Base-by-base conservation (phyloP, 1,140 invertebrate genomes). In the Pseudomyrmex dendroicus region DNA sequence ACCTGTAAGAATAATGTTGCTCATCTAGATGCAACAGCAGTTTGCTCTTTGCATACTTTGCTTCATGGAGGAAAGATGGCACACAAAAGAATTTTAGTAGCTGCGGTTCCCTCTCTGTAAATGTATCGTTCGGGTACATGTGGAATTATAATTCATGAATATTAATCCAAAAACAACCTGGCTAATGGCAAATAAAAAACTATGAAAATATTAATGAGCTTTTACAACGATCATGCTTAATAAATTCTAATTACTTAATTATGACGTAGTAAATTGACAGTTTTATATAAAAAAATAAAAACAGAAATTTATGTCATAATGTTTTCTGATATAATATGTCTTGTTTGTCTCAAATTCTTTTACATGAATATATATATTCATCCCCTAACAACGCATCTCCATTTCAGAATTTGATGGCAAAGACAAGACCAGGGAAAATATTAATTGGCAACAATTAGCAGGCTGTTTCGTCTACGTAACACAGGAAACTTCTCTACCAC, bases 381-480 rank as follows among this genome's bases (percentile, higher is more conserved):
- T 56, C 46, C 0, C 12, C 0, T 20, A 15, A 0, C n/a, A 54
- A 25, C 22, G n/a, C 20, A 48, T 61, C n/a, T 13, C n/a, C 8
- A 61, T 61, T 61, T 80, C 20, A 56, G 7, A 72, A 12, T 70
- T 72, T 46, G 57, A 17, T 15, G 35, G n/a, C 35, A 57, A 56
- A 50, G 13, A 35, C 54, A 78, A 62, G 46, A 7, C 54, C 48
- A 70, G 15, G n/a, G 44, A 25, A 20, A 70, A 70, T 61, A 72
- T 80, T 80, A 80, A 80, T 80, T 80, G 76, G 76, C 66, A 59
- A 72, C 76, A 80, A 80, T 80, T 72, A 80, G 44, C 44, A 72
- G 61, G 15, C 66, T 44, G 20, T 68, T 70, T 70, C 44, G 20
- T 48, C 64, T 68, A 22, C 17, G 22, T 5, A 70, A 80, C n/a